Percentiles rank a stretch among this genome's conserved stretches.
Evolutionary conservation across 92 coral and sea anemone species (phyloP).

Genomic region (Siderastrea siderea): DNA sequence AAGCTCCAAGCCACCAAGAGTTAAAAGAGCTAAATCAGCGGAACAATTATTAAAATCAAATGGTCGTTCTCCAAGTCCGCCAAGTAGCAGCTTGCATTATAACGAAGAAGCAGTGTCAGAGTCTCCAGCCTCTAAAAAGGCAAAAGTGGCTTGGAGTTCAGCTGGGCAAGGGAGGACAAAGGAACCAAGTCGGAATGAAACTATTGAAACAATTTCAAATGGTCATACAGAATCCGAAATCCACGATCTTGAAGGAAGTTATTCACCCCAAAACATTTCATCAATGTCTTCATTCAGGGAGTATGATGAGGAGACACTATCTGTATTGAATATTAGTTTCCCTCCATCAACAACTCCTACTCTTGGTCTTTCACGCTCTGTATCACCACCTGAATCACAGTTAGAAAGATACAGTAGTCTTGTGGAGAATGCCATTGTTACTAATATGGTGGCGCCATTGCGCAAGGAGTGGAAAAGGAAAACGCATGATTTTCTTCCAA

Average conservation of each 20-base stretch:
- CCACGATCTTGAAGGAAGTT: constrained; percentile 22
- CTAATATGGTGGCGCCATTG: constrained; percentile 90
- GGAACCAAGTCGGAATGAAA: constrained; percentile 36
- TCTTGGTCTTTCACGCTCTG: constrained; percentile 89
- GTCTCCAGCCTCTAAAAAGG: constrained; percentile 65
- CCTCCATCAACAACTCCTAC: constrained; percentile 95
- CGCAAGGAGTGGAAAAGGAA: constrained; percentile 85
- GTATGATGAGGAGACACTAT: constrained; percentile 82
- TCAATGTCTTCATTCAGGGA: constrained; percentile 60
- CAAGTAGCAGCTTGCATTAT: constrained; percentile 61
- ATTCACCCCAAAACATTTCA: constrained; percentile 12
- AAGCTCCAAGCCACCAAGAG: constrained; percentile 73
- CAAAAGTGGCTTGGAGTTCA: constrained; percentile 79
- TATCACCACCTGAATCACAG: constrained; percentile 83
- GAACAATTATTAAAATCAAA: constrained; percentile 46
- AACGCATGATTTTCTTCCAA: constrained; percentile 84
- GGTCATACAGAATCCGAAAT: constrained; percentile 45
- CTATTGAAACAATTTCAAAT: constrained; percentile 49
- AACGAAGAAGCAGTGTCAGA: constrained; percentile 50
- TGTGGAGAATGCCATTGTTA: constrained; percentile 77
- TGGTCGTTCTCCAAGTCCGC: constrained; percentile 43
- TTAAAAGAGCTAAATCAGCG: constrained; percentile 81
- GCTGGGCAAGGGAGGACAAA: constrained; percentile 16
- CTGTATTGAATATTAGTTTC: constrained; percentile 81
- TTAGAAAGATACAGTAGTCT: constrained; percentile 81